Conservation (phyloP, 2,113 vertebrate genomes). For the Equus quagga region DNA sequence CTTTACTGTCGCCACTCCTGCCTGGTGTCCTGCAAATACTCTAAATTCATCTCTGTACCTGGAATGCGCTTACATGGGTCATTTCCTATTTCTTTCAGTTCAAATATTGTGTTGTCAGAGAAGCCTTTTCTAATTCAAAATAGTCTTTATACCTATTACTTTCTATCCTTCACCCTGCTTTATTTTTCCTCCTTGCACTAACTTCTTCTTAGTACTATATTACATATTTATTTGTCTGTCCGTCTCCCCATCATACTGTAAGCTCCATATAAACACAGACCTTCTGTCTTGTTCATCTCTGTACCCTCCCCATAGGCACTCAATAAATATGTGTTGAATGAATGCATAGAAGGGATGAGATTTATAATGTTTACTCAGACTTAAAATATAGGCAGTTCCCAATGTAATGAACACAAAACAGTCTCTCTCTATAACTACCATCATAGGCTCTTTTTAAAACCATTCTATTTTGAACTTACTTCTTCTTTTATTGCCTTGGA, state of each 20-base stretch:
- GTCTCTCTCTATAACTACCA: background rate
- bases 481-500: constrained; percentile 31
- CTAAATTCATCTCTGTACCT: background rate
- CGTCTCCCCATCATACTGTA: background rate
- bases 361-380: background rate
- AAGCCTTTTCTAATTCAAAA: background rate
- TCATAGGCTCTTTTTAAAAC: background rate
- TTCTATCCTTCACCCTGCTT: background rate
- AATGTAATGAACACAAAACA: background rate
- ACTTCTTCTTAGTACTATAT: background rate
- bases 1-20: background rate
- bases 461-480: constrained; percentile 17
- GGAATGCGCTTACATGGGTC: background rate
- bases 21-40: background rate
- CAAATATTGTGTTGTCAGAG: background rate
- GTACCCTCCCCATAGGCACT: background rate
- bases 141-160: background rate
- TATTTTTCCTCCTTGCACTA: background rate
- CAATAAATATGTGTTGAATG: background rate
- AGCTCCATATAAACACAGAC: background rate
- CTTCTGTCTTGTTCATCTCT: background rate
- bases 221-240: background rate
- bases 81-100: background rate
- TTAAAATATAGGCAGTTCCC: background rate
- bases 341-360: background rate